phyloP scores from a whole-genome alignment of 2,888 invertebrate species.

The Heteromurus nitidus region DNA sequence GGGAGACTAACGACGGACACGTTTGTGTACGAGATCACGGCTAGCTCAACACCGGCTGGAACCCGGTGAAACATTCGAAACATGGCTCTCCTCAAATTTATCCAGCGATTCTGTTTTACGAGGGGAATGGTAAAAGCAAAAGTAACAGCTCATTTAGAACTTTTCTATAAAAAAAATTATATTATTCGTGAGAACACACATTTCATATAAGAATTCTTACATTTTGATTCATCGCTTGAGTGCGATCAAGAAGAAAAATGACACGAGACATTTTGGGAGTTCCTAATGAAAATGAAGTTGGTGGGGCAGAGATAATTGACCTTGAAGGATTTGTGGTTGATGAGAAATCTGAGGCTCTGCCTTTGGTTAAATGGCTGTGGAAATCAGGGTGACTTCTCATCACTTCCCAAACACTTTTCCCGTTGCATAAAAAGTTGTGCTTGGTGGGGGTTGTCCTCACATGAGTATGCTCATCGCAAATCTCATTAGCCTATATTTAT shows the following conservation, averaged over 20 bases:
- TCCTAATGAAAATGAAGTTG: slow-evolving; percentile 69
- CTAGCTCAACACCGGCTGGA: slow-evolving; percentile 73
- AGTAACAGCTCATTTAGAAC: no score
- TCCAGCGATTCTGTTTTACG: slow-evolving; percentile 73
- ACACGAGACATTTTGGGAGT: slow-evolving; percentile 71
- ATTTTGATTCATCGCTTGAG: slow-evolving; percentile 72
- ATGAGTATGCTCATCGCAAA: slow-evolving; percentile 81
- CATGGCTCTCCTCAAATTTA: slow-evolving; percentile 71
- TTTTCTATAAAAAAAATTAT: no score
- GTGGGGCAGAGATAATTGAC: slow-evolving; percentile 66
- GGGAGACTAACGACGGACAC: slow-evolving; percentile 72
- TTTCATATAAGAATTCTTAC: slow-evolving; percentile 62
- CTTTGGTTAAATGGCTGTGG: slow-evolving; percentile 50
- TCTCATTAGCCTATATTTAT: slow-evolving; percentile 78
- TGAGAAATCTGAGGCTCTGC: slow-evolving; percentile 56
- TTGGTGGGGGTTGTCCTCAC: slow-evolving; percentile 82
- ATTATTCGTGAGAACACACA: no score
- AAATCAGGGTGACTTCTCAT: slow-evolving; percentile 79
- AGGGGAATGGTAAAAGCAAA: no score
- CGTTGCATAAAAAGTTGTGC: slow-evolving; percentile 81
- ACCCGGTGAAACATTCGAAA: slow-evolving; percentile 73
- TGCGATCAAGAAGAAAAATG: slow-evolving; percentile 72
- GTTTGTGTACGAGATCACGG: slow-evolving; percentile 73
- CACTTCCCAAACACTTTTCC: slow-evolving; percentile 80
- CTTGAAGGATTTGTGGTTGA: slow-evolving; percentile 38